Conservation (phyloP, 2,113 vertebrate species). For the Mesocricetus auratus region DNA sequence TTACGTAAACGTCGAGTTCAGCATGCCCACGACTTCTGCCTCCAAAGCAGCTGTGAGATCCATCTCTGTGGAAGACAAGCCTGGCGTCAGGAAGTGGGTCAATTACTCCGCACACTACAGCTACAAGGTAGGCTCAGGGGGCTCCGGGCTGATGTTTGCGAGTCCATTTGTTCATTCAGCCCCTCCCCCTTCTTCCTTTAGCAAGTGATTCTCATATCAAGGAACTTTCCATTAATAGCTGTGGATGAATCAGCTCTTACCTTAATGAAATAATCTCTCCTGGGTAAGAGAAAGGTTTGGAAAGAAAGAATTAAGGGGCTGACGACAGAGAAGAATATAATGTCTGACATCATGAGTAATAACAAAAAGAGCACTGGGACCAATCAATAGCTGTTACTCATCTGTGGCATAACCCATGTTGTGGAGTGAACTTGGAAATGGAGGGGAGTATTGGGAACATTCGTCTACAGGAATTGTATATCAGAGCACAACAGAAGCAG, state of each 20-base stretch:
- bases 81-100: conserved; percentile 92
- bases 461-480: background rate
- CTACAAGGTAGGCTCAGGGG: conserved; percentile 89
- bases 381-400: background rate
- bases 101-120: conserved; percentile 93
- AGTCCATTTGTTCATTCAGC: background rate
- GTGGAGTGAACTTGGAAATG: background rate
- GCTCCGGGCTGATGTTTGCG: background rate
- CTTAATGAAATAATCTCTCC: conserved; percentile 15
- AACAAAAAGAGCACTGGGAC: background rate
- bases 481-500: background rate
- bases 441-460: background rate
- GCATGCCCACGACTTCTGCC: conserved; percentile 92
- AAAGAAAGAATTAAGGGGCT: background rate
- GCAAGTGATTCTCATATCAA: background rate
- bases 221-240: background rate
- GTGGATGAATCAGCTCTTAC: background rate
- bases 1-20: conserved; percentile 92
- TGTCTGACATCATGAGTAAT: background rate
- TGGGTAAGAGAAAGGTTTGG: background rate
- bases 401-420: background rate
- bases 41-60: conserved; percentile 91
- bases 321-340: background rate
- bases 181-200: background rate
- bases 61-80: conserved; percentile 90